Base-by-base conservation (phyloP, 35 echinoderm and acorn worm species). In the Lytechinus pictus region DNA sequence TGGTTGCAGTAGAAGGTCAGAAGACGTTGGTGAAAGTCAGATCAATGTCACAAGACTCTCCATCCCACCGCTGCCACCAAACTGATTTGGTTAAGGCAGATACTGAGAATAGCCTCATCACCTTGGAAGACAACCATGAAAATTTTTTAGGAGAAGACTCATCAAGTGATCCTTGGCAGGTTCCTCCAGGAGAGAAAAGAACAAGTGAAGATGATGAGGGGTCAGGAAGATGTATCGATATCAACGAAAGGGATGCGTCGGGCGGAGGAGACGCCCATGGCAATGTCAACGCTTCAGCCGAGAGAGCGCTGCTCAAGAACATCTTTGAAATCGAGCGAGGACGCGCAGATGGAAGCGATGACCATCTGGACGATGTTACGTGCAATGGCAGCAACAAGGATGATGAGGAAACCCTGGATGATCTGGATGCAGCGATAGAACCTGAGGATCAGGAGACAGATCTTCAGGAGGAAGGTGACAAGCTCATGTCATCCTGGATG, bases 291-390 rank as follows among this genome's bases (percentile, higher is more conserved):
- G 28, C 88, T 14, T 10, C 11, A 27, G 10, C 29, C 10, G 88
- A 90, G 88, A 90, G 88, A 33, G 88, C 9, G 52, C 88, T 90
- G 27, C 88, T 90, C 7, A 90, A 54, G 88, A 90, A 90, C 52
- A 33, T 90, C 88, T 90, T 52, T 93, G 53, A 93, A 57, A 93
- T 93, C 21, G 92, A 93, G 54, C 52, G n/a, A 93, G 92, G 55
- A 57, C 53, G 56, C 55, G 92, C 53, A 10, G 92, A 93, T 93
- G 92, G 92, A 93, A 54, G 28, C 9, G 92, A 93, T 93, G 92
- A 19, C 54, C 16, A 44, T 28, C 0, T 14, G 9, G 88, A 90
- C 52, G 6, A 8, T 90, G 87, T 29, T 4, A 16, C 44, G 88
- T 54, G 16, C 11, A 27, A 90, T 90, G 88, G 52, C 11, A 54